A percentile compares a stretch with the other conserved stretches of the same genome.
Evolutionary conservation across 2,888 invertebrate genomes (phyloP).

Genomic region (Lathronympha strigana): DNA sequence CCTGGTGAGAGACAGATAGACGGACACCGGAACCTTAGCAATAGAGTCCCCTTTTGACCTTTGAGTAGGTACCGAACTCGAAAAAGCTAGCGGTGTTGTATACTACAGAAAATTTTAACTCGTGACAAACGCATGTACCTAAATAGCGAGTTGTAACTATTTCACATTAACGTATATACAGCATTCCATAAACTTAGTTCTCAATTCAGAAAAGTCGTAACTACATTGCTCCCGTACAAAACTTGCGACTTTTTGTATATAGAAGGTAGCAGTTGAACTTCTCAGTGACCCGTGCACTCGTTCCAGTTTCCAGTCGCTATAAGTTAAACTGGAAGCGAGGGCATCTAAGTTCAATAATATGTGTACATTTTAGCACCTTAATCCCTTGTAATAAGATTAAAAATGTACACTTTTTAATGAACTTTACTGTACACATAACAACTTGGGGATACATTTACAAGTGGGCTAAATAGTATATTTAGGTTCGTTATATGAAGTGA

Average conservation of each 20-base stretch:
- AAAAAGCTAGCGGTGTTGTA: no score
- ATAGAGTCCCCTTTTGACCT: no score
- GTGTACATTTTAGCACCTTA: no score
- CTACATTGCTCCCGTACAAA: background rate
- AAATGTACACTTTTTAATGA: no score
- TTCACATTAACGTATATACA: conserved; percentile 6
- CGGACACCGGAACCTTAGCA: no score
- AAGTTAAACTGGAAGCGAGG: conserved; percentile 16
- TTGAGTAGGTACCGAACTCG: no score
- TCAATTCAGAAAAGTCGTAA: background rate
- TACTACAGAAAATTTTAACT: no score
- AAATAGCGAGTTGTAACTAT: background rate
- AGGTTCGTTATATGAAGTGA: background rate
- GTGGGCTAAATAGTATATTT: conserved; percentile 1
- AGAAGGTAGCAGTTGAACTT: conserved; percentile 2
- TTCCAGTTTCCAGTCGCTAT: conserved; percentile 20
- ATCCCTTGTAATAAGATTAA: no score
- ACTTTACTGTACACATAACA: background rate
- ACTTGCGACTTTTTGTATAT: background rate
- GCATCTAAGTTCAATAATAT: no score
- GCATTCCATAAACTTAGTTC: background rate
- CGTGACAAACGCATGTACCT: no score
- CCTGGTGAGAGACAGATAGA: no score
- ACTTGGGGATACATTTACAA: background rate
- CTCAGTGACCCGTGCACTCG: conserved; percentile 14